These are phyloP conservation scores for Drosophila ercepeae DNA, from an alignment of 1,140 invertebrate species.

Conservation along the genomic window DNA sequence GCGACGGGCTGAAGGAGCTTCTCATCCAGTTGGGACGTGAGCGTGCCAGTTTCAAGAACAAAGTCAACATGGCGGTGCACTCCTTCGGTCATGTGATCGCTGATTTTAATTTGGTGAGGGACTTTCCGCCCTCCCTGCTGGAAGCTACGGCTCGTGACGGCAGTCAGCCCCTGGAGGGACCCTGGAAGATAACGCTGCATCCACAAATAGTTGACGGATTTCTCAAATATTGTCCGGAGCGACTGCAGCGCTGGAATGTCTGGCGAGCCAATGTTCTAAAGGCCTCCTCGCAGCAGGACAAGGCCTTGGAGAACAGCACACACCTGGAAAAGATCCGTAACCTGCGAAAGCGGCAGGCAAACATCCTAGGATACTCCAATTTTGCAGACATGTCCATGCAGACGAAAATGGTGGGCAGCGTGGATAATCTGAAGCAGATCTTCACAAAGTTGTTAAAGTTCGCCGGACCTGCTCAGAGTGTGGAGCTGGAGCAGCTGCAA, in stretches of 20 bases:
- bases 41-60: conserved; percentile 86
- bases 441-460: conserved; percentile 88
- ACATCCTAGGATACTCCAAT: conserved; percentile 90
- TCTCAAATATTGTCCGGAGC: conserved; percentile 92
- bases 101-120: conserved; percentile 87
- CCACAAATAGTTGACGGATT: conserved; percentile 89
- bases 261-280: conserved; percentile 91
- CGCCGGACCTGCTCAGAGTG: conserved; percentile 89
- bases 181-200: conserved; percentile 91
- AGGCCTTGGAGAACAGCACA: conserved; percentile 88
- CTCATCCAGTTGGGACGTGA: conserved; percentile 85
- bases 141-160: conserved; percentile 88
- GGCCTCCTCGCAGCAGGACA: conserved; percentile 88
- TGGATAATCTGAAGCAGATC: conserved; percentile 91
- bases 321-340: conserved; percentile 91
- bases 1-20: conserved; percentile 84
- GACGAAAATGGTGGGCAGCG: conserved; percentile 95
- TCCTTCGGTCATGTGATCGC: conserved; percentile 88
- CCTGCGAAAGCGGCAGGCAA: conserved; percentile 88
- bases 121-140: conserved; percentile 90
- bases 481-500: conserved; percentile 90
- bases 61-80: conserved; percentile 86
- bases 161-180: conserved; percentile 87
- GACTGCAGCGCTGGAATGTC: conserved; percentile 90
- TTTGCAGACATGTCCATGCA: conserved; percentile 95